Evolutionary conservation across 1,140 invertebrate genomes (phyloP).

Genomic region (Vanessa atalanta): DNA sequence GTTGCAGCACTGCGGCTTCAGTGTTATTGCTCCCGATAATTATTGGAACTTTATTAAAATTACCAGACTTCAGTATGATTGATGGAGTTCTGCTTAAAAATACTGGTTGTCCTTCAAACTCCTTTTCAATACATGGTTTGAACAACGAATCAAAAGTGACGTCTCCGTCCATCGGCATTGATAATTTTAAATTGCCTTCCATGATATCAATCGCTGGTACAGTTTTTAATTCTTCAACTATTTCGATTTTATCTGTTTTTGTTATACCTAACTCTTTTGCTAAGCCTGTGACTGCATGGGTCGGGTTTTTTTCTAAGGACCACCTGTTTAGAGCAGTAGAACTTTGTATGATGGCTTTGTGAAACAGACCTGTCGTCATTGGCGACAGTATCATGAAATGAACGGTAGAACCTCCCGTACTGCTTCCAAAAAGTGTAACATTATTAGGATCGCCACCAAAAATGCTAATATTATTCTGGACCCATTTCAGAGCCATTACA

Average conservation of each 20-base stretch:
- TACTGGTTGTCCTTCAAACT: slow-evolving; percentile 66
- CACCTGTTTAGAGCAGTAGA: slow-evolving; percentile 68
- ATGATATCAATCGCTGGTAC: slow-evolving; percentile 54
- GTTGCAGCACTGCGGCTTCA: slow-evolving; percentile 55
- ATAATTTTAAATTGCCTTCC: slow-evolving; percentile 46
- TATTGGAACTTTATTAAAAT: slow-evolving; percentile 69
- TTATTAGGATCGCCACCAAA: slow-evolving; percentile 83
- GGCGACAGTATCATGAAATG: slow-evolving; percentile 80
- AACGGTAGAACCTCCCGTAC: slow-evolving; percentile 81
- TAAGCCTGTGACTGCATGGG: slow-evolving; percentile 50
- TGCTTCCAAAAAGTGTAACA: slow-evolving; percentile 83
- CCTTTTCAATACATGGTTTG: slow-evolving; percentile 69
- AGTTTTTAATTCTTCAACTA: slow-evolving; percentile 60
- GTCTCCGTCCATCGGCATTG: slow-evolving; percentile 30
- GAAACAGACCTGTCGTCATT: slow-evolving; percentile 80
- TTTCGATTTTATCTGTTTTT: slow-evolving; percentile 52
- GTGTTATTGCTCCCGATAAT: slow-evolving; percentile 69
- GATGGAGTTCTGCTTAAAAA: slow-evolving; percentile 64
- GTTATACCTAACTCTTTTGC: slow-evolving; percentile 60
- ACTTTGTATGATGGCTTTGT: slow-evolving; percentile 77
- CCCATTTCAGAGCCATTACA: slow-evolving; percentile 82
- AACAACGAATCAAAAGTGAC: slow-evolving; percentile 59
- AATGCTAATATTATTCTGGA: slow-evolving; percentile 81
- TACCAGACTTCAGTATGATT: slow-evolving; percentile 63
- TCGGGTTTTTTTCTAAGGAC: slow-evolving; percentile 61